phyloP scores from a whole-genome alignment of 2,888 invertebrate species.

The Serripes groenlandicus region DNA sequence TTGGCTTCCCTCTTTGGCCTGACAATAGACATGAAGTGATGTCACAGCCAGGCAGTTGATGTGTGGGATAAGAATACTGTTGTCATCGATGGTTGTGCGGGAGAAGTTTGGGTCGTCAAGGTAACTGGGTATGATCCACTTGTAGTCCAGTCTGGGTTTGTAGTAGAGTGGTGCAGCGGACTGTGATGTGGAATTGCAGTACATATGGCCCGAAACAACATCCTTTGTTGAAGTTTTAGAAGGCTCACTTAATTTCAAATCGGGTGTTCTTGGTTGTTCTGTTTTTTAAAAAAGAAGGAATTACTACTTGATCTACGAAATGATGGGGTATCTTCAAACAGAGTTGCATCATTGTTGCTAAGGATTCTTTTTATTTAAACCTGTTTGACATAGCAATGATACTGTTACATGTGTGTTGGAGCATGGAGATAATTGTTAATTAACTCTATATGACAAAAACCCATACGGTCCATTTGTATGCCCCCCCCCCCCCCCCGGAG shows the following conservation, averaged over 20 bases:
- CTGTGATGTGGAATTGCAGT: slow-evolving; percentile 20
- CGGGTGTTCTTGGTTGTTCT: neutral
- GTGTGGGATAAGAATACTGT: neutral
- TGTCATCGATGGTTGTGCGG: neutral
- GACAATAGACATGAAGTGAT: slow-evolving; percentile 18
- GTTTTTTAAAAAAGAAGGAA: no score
- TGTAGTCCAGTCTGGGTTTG: neutral
- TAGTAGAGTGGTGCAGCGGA: slow-evolving; percentile 44
- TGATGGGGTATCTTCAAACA: no score
- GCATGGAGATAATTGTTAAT: neutral
- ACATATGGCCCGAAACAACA: slow-evolving; percentile 6
- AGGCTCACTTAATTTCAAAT: neutral
- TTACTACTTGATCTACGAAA: no score
- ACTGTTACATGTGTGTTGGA: neutral
- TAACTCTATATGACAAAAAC: neutral
- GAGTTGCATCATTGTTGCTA: no score
- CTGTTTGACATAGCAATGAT: neutral
- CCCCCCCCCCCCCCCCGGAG: no score
- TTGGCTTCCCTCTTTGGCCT: neutral
- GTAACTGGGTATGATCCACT: slow-evolving; percentile 15
- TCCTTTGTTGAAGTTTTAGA: neutral
- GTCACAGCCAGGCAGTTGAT: neutral
- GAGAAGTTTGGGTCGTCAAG: neutral
- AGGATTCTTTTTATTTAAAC: neutral
- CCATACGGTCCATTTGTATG: no score